A percentile compares a stretch with the other conserved stretches of the same genome.
Conservation (phyloP, 1,140 invertebrate species). For the Danaus melanippus region DNA sequence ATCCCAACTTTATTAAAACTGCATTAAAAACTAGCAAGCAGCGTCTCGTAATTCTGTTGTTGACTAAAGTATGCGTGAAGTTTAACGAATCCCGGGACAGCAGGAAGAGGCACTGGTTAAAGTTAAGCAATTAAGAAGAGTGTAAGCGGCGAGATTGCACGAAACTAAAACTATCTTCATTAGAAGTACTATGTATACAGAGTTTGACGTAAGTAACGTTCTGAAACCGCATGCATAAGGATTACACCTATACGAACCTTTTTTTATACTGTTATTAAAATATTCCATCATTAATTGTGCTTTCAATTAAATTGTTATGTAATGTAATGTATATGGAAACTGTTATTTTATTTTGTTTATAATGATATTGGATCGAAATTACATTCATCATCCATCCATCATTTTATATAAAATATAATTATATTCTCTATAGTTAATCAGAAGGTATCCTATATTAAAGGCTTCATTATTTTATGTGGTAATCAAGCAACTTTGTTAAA, state of each 20-base stretch:
- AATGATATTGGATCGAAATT: background rate
- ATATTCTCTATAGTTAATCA: background rate
- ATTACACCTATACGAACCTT: background rate
- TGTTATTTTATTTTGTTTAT: constrained; percentile 1
- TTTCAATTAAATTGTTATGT: no score
- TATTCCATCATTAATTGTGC: no score
- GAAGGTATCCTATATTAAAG: no score
- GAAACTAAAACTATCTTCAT: constrained; percentile 63
- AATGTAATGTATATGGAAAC: no score
- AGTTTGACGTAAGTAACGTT: constrained; percentile 8
- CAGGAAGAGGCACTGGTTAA: constrained; percentile 48
- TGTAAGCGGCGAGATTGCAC: constrained; percentile 58
- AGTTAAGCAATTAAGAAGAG: constrained; percentile 68
- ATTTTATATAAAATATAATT: background rate
- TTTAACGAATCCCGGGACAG: constrained; percentile 50
- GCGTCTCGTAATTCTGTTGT: constrained; percentile 19
- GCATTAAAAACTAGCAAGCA: constrained; percentile 17
- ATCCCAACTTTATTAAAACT: constrained; percentile 16
- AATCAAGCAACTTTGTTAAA: no score
- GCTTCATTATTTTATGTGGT: no score
- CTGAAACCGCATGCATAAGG: constrained; percentile 13
- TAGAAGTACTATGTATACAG: constrained; percentile 41
- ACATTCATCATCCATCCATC: background rate
- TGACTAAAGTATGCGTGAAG: constrained; percentile 48
- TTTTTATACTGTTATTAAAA: no score